Conservation (phyloP, 2,888 invertebrate genomes). For the Xanthia icteritia region DNA sequence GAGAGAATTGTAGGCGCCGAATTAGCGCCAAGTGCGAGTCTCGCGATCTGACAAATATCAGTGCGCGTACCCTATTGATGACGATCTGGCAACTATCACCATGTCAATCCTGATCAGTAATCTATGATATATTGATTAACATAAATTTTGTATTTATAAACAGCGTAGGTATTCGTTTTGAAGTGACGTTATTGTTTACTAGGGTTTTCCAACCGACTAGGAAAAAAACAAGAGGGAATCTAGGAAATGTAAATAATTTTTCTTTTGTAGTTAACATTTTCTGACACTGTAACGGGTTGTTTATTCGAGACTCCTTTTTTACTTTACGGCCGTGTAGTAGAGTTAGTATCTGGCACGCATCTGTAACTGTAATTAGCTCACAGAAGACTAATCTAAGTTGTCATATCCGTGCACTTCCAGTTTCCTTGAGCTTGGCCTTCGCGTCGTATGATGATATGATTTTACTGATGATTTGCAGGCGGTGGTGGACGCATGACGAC, state of each 20-base stretch:
- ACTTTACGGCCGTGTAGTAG: constrained; percentile 18
- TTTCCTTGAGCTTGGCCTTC: constrained; percentile 33
- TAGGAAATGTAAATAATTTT: constrained; percentile 11
- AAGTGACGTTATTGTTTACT: constrained; percentile 24
- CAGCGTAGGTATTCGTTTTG: constrained; percentile 1
- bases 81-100: constrained; percentile 63
- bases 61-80: constrained; percentile 43
- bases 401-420: constrained; percentile 25
- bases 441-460: constrained; percentile 35
- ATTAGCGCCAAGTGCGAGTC: constrained; percentile 49
- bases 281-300: neutral
- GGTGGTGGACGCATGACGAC: constrained; percentile 97
- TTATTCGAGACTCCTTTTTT: constrained; percentile 1
- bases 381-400: constrained; percentile 39
- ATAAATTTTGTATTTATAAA: constrained; percentile 31
- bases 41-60: constrained; percentile 58
- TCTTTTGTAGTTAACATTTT: constrained; percentile 19
- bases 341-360: constrained; percentile 41
- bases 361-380: constrained; percentile 54
- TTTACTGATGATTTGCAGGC: constrained; percentile 89
- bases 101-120: constrained; percentile 31
- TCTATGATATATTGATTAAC: constrained; percentile 34
- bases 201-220: constrained; percentile 9
- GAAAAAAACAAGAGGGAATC: constrained; percentile 20
- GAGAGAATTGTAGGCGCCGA: constrained; percentile 32